Conservation (phyloP, 2,888 invertebrate genomes). For the Linnaemya vulpina region DNA sequence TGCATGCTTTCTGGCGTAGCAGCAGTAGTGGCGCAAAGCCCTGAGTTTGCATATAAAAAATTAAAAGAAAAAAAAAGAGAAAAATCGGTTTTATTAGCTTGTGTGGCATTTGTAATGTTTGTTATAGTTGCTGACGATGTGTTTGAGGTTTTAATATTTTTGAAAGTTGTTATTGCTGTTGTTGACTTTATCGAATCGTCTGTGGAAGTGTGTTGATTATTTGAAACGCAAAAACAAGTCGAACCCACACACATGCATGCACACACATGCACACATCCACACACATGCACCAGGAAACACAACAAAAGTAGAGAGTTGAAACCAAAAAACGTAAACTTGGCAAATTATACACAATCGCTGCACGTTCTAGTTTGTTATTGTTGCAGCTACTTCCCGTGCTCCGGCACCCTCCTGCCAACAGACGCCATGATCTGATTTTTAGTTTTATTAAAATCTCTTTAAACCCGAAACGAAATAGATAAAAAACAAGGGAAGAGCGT, state of each 20-base stretch:
- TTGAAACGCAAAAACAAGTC: conserved; percentile 11
- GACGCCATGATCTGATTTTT: conserved; percentile 46
- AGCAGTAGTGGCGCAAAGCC: conserved; percentile 25
- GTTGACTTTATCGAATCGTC: conserved; percentile 53
- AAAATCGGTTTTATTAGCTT: conserved; percentile 67
- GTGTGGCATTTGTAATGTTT: conserved; percentile 65
- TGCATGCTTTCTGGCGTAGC: conserved; percentile 56
- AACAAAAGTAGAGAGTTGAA: conserved; percentile 23
- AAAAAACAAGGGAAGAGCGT: conserved; percentile 32
- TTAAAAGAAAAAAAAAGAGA: conserved; percentile 18
- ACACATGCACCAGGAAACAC: neutral
- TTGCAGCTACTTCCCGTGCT: conserved; percentile 20
- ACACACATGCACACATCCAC: neutral
- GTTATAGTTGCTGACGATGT: conserved; percentile 64
- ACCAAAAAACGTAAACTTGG: conserved; percentile 58
- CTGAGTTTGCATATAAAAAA: conserved; percentile 3
- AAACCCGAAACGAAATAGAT: conserved; percentile 24
- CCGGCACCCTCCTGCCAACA: neutral
- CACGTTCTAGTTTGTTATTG: conserved; percentile 62
- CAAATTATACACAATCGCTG: conserved; percentile 69
- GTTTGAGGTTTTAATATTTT: conserved; percentile 48
- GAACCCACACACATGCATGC: conserved; percentile 18
- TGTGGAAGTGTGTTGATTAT: conserved; percentile 49
- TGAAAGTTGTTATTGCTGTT: conserved; percentile 23
- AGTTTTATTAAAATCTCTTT: conserved; percentile 42